These are phyloP conservation scores for Actinostola sp. DNA, from an alignment of 92 coral and sea anemone genomes.

Conservation along the genomic window DNA sequence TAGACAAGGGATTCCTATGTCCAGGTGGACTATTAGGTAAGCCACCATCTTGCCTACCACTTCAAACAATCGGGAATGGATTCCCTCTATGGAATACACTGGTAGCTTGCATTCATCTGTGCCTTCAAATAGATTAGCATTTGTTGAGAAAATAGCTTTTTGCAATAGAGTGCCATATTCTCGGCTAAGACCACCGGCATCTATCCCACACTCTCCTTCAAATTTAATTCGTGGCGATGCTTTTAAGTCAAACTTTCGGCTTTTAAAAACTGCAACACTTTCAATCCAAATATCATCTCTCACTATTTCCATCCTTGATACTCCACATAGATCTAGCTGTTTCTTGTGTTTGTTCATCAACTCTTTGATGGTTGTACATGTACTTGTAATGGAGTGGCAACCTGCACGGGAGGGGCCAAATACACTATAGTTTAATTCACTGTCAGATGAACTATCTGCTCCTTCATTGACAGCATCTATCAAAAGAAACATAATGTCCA, in stretches of 20 bases:
- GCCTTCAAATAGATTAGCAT: slow-evolving; percentile 63
- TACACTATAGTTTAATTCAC: no score
- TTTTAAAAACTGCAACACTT: slow-evolving; percentile 45
- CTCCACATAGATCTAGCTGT: slow-evolving; percentile 27
- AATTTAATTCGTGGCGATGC: slow-evolving; percentile 35
- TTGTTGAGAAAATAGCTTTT: slow-evolving; percentile 43
- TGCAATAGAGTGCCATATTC: slow-evolving; percentile 54
- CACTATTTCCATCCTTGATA: slow-evolving; percentile 28
- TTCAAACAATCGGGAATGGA: slow-evolving; percentile 43
- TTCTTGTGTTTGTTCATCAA: slow-evolving; percentile 27
- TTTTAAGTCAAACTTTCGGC: slow-evolving; percentile 32
- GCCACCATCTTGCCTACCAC: slow-evolving; percentile 50
- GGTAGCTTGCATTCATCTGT: slow-evolving; percentile 46
- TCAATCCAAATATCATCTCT: slow-evolving; percentile 53
- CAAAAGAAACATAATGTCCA: no score
- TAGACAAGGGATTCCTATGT: slow-evolving; percentile 51
- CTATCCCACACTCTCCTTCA: slow-evolving; percentile 58
- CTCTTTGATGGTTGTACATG: background rate
- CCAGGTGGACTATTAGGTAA: slow-evolving; percentile 37
- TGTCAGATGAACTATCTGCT: no score
- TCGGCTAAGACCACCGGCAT: slow-evolving; percentile 55
- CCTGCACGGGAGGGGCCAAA: no score
- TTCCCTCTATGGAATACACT: slow-evolving; percentile 37
- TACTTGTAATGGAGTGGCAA: no score
- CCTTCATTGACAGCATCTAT: no score